Evolutionary conservation across 2,888 invertebrate genomes (phyloP).

Genomic region (Sicus ferrugineus): DNA sequence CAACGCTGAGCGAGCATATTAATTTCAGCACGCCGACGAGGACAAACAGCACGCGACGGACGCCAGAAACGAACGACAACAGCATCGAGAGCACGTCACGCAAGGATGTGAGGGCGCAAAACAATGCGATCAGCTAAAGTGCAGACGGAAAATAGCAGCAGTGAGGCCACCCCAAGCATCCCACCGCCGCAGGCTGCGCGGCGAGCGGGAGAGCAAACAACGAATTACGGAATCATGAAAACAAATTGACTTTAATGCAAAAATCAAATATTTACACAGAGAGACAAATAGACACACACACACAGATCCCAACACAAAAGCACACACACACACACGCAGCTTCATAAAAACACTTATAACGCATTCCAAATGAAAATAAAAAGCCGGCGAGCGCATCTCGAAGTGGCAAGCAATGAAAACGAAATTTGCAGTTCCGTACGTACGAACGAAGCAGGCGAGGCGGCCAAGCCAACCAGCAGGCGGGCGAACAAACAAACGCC

Average conservation of each 20-base stretch:
- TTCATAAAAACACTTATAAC: slow-evolving; percentile 22
- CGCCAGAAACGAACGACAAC: background rate
- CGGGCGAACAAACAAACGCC: background rate
- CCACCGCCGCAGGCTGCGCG: background rate
- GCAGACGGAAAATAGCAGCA: slow-evolving; percentile 22
- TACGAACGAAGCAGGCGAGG: background rate
- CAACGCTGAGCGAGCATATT: slow-evolving; percentile 43
- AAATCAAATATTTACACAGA: slow-evolving; percentile 64
- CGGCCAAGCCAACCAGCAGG: background rate
- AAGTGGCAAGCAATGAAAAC: slow-evolving; percentile 24
- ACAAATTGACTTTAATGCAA: slow-evolving; percentile 65
- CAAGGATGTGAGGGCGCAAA: background rate
- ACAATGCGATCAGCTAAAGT: slow-evolving; percentile 13
- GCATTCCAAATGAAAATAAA: slow-evolving; percentile 17
- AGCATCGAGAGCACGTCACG: background rate
- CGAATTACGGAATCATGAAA: slow-evolving; percentile 65
- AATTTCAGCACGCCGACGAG: slow-evolving; percentile 23
- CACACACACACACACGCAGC: background rate
- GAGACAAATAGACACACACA: slow-evolving; percentile 34
- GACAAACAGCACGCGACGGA: slow-evolving; percentile 22
- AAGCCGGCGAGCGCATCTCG: slow-evolving; percentile 11
- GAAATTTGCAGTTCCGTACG: slow-evolving; percentile 24
- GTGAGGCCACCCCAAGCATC: background rate
- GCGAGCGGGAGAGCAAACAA: slow-evolving; percentile 54
- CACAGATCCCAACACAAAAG: slow-evolving; percentile 8